phyloP scores from a whole-genome alignment of 2,888 invertebrate genomes.

The Drosophila pegasa region DNA sequence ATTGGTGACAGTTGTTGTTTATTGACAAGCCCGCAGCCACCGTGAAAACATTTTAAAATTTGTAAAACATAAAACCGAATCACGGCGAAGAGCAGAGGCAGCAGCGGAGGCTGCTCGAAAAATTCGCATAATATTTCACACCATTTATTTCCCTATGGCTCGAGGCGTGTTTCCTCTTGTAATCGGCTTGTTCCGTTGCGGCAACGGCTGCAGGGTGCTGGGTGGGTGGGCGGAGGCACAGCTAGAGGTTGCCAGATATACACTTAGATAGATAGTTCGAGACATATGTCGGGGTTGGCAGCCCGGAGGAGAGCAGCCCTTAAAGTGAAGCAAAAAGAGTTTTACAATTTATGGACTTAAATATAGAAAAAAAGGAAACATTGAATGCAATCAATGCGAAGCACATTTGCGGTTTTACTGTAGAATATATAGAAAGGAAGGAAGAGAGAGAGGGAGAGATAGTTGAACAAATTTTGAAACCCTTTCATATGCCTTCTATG shows the following conservation, averaged over 20 bases:
- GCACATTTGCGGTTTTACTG: not conserved
- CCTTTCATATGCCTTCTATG: not conserved
- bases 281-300: constrained; percentile 52
- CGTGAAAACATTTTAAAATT: constrained; percentile 84
- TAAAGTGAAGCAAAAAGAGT: constrained; percentile 6
- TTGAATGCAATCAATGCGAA: not conserved
- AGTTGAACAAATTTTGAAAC: not conserved
- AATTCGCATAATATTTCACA: constrained; percentile 81
- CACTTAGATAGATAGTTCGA: constrained; percentile 29
- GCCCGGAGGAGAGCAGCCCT: constrained; percentile 26
- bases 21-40: constrained; percentile 82
- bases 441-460: not conserved
- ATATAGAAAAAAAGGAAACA: constrained; percentile 9
- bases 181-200: constrained; percentile 60
- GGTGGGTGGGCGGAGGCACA: not conserved
- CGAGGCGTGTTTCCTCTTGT: constrained; percentile 50
- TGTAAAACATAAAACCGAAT: constrained; percentile 80
- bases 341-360: constrained; percentile 37
- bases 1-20: constrained; percentile 84
- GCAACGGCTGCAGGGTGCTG: constrained; percentile 40
- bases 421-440: not conserved
- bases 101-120: constrained; percentile 10
- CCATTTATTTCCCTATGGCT: constrained; percentile 61
- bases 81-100: constrained; percentile 18
- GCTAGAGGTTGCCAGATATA: constrained; percentile 4